These are phyloP conservation scores for Caenorhabditis sp. DNA, from an alignment of 2,888 invertebrate species.

Conservation along the genomic window DNA sequence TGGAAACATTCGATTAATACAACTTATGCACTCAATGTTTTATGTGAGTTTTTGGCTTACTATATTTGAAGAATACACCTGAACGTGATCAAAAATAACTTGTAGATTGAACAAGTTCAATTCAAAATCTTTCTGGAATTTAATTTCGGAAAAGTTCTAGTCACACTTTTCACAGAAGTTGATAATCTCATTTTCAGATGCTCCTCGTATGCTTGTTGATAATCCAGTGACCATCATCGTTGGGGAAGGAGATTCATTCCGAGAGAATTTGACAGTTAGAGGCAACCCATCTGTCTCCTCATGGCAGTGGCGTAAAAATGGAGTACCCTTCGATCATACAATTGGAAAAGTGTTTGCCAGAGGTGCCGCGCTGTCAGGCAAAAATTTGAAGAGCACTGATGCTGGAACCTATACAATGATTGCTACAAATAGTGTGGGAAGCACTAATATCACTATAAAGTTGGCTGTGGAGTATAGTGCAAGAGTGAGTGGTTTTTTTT, in stretches of 20 bases:
- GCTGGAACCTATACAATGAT: slow-evolving; percentile 64
- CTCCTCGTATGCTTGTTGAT: slow-evolving; percentile 62
- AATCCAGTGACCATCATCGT: slow-evolving; percentile 64
- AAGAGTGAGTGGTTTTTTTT: too few relatives aligned
- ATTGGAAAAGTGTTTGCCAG: slow-evolving; percentile 61
- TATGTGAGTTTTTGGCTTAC: slow-evolving; percentile 52
- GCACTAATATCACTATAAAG: slow-evolving; percentile 63
- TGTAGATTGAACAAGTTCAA: too few relatives aligned
- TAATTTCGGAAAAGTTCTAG: too few relatives aligned
- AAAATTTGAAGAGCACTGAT: slow-evolving; percentile 54
- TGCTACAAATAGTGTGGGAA: slow-evolving; percentile 65
- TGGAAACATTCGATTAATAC: slow-evolving; percentile 60
- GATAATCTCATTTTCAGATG: slow-evolving; percentile 46
- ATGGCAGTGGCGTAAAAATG: slow-evolving; percentile 66
- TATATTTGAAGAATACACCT: too few relatives aligned
- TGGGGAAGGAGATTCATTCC: slow-evolving; percentile 67
- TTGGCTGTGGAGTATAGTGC: slow-evolving; percentile 66
- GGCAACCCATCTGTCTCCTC: slow-evolving; percentile 66
- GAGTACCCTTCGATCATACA: slow-evolving; percentile 60
- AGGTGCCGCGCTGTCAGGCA: slow-evolving; percentile 52
- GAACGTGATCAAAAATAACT: too few relatives aligned
- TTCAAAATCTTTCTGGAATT: too few relatives aligned
- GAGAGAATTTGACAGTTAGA: slow-evolving; percentile 64
- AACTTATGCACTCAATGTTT: slow-evolving; percentile 59
- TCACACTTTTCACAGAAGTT: not conserved